Evolutionary conservation across 1,140 invertebrate species (phyloP), one percentile per base, ranked within the genome.

Genomic region (Drosophila bocki): DNA sequence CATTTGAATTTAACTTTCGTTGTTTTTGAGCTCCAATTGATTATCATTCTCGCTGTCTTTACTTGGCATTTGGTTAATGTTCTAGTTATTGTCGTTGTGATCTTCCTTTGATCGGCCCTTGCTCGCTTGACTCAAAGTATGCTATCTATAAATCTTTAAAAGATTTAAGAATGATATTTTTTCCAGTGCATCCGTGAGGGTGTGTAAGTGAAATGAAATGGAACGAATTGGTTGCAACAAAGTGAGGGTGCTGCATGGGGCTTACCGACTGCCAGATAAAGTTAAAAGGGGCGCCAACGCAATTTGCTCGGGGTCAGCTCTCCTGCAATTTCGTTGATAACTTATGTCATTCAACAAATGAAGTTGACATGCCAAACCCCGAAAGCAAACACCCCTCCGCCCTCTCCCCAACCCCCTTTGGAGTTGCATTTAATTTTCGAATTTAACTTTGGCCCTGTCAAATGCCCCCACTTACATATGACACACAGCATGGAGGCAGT

Each of bases 281-380:
- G 75, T 78, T 78, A 69, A 78, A 78, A 80, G 83, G 75, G 82
- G 83, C 57, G 80, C 74, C 80, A 80, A 79, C 64, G 80, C 84
- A 88, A 88, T 88, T 88, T 88, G 84, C 77, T 88, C 69, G 80
- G 77, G 80, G 84, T 88, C 84, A 88, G 80, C 76, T 88, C 77
- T 57, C 59, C 68, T 78, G 85, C 84, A 75, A 88, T 88, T 88
- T 80, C 80, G 74, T 88, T 88, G 84, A 88, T 88, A 88, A 84
- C 84, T 88, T 88, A 88, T 88, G 80, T 78, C 84, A 80, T 88
- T 84, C 80, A 88, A 88, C 77, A 88, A 88, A 88, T 88, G 84
- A 88, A 88, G 84, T 88, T 88, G 80, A 88, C 84, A 80, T 88
- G 84, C 65, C 47, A 56, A 56, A 56, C 35, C 53, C 35, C 35